Percentiles rank a stretch among this genome's conserved stretches.
phyloP scores from a whole-genome alignment of 2,113 vertebrate genomes.

The Atherinomorus stipes region DNA sequence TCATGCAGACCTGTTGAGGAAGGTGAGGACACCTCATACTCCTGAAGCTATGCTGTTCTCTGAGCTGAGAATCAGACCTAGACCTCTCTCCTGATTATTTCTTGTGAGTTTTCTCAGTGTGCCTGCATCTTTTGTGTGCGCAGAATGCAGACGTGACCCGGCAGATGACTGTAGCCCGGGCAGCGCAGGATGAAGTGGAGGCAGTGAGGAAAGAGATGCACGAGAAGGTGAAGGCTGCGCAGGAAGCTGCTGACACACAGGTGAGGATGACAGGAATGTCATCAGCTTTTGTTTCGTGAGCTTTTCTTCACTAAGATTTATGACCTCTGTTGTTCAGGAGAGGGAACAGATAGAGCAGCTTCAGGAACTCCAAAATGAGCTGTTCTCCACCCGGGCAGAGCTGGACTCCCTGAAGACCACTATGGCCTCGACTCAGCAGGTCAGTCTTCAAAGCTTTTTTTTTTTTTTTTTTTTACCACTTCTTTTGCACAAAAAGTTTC shows the following conservation, averaged over 20 bases:
- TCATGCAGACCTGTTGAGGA: conserved; percentile 94
- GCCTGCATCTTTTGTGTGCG: conserved; percentile 11
- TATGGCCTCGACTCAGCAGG: conserved; percentile 86
- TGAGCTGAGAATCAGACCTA: not conserved
- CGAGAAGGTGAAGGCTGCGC: conserved; percentile 88
- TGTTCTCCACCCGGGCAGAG: conserved; percentile 87
- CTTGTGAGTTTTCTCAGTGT: not conserved
- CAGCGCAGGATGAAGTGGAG: conserved; percentile 91
- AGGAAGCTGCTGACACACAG: conserved; percentile 88
- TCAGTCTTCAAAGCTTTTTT: conserved; percentile 50
- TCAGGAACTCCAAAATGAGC: conserved; percentile 88
- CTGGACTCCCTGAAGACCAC: conserved; percentile 85
- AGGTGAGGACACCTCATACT: conserved; percentile 79
- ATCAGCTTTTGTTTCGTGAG: not conserved
- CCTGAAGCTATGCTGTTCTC: not conserved
- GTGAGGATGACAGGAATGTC: conserved; percentile 68
- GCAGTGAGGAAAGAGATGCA: conserved; percentile 91
- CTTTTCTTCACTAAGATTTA: not conserved
- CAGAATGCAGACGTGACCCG: conserved; percentile 97
- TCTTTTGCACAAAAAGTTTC: not conserved
- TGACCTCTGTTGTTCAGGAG: conserved; percentile 76
- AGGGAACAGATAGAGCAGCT: conserved; percentile 89
- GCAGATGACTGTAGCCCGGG: conserved; percentile 90
- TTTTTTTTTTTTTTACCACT: not conserved
- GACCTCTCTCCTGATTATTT: conserved; percentile 7